These are phyloP conservation scores for Mercenaria mercenaria DNA, from an alignment of 1,140 invertebrate species.

Conservation along the genomic window DNA sequence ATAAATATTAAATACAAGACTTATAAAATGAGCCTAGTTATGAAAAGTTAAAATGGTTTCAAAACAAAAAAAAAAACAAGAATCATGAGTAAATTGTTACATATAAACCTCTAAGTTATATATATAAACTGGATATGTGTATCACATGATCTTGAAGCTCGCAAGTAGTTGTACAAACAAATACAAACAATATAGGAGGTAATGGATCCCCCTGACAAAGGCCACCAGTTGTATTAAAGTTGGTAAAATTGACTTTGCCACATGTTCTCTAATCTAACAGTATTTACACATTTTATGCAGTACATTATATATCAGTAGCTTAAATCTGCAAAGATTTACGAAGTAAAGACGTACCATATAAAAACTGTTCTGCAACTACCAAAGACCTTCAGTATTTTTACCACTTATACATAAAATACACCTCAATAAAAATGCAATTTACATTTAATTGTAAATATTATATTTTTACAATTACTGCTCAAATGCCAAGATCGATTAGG, in stretches of 20 bases:
- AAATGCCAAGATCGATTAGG: no score
- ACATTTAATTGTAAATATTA: no score
- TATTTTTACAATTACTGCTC: no score
- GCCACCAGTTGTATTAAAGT: slow-evolving; percentile 39
- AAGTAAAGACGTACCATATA: no score
- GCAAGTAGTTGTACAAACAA: slow-evolving; percentile 60
- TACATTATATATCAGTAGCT: no score
- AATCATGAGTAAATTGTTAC: slow-evolving; percentile 19
- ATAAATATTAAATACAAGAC: slow-evolving; percentile 16
- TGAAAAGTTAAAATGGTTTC: slow-evolving; percentile 2
- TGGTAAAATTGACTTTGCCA: slow-evolving; percentile 19
- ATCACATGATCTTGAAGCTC: slow-evolving; percentile 56
- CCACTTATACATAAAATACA: no score
- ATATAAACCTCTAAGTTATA: slow-evolving; percentile 32
- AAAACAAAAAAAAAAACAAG: slow-evolving; percentile 15
- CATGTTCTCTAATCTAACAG: not conserved
- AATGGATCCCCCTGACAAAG: slow-evolving; percentile 30
- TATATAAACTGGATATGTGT: slow-evolving; percentile 47
- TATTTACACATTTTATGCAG: no score
- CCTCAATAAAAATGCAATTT: no score
- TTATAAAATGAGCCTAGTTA: not conserved
- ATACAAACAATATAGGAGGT: slow-evolving; percentile 24
- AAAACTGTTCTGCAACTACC: no score
- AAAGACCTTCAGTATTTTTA: no score
- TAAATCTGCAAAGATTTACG: no score